Evolutionary conservation across 2,113 vertebrate species (phyloP).

Genomic region (Symphodus melops): DNA sequence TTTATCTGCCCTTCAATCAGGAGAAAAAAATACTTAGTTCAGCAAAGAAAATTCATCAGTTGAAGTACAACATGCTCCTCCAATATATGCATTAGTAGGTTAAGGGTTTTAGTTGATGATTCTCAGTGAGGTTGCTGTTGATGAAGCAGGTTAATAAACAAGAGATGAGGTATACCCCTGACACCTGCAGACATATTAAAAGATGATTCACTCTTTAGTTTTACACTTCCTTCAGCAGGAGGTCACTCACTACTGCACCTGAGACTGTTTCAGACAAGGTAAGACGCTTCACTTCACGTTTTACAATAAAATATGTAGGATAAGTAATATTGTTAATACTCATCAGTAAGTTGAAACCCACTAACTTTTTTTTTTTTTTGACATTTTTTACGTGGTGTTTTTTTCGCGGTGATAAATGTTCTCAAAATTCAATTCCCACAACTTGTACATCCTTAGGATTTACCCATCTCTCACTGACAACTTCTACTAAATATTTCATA

Average conservation of each 20-base stretch:
- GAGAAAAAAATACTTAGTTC: constrained; percentile 32
- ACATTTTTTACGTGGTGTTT: not conserved
- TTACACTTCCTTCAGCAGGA: not conserved
- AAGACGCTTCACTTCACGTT: constrained; percentile 30
- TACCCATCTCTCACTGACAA: constrained; percentile 14
- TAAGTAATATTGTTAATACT: not conserved
- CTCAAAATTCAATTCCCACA: not conserved
- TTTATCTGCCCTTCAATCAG: constrained; percentile 40
- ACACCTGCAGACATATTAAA: constrained; percentile 58
- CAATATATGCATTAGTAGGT: constrained; percentile 36
- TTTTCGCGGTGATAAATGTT: not conserved
- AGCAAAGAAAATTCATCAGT: constrained; percentile 53
- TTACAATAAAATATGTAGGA: not conserved
- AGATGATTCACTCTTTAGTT: constrained; percentile 28
- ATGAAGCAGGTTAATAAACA: constrained; percentile 66
- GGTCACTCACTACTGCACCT: constrained; percentile 16
- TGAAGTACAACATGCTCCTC: constrained; percentile 18
- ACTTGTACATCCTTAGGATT: constrained; percentile 10
- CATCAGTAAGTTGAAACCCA: too few species aligned
- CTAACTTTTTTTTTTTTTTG: too few species aligned
- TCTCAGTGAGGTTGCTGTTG: constrained; percentile 49
- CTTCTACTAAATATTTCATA: constrained; percentile 25
- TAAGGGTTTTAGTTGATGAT: constrained; percentile 54
- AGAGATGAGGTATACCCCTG: constrained; percentile 33
- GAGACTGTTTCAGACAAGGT: constrained; percentile 47